phyloP scores from a whole-genome alignment of 2,113 vertebrate species.

The Rutilus rutilus region DNA sequence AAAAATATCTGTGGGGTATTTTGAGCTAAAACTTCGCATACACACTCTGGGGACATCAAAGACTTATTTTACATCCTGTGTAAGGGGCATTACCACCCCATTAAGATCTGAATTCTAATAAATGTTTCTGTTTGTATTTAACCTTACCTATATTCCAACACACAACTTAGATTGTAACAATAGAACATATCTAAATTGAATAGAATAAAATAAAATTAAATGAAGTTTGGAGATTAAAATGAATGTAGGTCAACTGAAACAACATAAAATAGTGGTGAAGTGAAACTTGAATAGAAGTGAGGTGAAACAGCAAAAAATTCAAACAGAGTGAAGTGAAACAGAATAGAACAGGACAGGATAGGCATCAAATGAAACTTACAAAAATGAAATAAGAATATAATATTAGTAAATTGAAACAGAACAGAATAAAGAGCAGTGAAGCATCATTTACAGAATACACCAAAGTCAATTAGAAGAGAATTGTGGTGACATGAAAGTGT shows the following conservation, averaged over 20 bases:
- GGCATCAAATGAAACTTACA: neutral
- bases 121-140: neutral
- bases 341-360: neutral
- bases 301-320: neutral
- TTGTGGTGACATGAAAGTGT: neutral
- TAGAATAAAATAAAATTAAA: neutral
- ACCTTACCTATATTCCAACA: neutral
- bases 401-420: neutral
- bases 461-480: neutral
- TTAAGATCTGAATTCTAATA: neutral
- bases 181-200: neutral
- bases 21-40: no score
- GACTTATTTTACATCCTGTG: no score
- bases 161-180: neutral
- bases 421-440: neutral
- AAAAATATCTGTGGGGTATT: no score
- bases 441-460: neutral
- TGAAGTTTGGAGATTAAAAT: neutral
- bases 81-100: no score
- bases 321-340: neutral
- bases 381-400: no score
- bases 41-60: no score
- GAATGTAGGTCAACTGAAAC: neutral
- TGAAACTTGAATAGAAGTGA: neutral
- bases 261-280: neutral